Conservation (phyloP, 2,113 vertebrate species). For the Pluvialis apricaria region DNA sequence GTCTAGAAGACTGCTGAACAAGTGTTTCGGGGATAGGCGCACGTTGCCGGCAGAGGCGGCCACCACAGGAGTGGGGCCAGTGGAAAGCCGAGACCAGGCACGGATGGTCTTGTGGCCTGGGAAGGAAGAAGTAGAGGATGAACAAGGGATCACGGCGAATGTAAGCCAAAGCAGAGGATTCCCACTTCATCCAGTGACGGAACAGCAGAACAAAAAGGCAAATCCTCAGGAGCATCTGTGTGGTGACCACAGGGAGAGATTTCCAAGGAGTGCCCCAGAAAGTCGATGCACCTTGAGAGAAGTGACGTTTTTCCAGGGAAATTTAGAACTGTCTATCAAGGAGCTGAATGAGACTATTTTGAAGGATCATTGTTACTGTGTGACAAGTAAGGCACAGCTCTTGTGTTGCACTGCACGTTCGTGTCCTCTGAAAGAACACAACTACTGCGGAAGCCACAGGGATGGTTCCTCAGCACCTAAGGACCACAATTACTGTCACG, state of each 20-base stretch:
- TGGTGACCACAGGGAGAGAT: rapidly evolving
- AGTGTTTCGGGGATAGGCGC: rapidly evolving
- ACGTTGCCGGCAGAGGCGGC: rapidly evolving
- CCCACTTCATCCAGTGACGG: rapidly evolving
- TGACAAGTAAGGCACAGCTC: rapidly evolving
- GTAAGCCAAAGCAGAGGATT: rapidly evolving
- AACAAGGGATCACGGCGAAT: rapidly evolving
- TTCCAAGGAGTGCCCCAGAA: rapidly evolving
- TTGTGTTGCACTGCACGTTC: rapidly evolving
- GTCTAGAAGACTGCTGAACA: background rate
- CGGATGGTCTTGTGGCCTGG: rapidly evolving
- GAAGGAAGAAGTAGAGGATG: background rate
- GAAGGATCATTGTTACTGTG: background rate
- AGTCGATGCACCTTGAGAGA: rapidly evolving
- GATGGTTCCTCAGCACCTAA: rapidly evolving
- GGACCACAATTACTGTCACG: background rate
- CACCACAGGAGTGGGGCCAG: rapidly evolving
- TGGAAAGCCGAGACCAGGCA: background rate
- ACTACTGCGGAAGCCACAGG: background rate
- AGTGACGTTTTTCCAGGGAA: rapidly evolving
- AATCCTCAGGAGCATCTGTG: rapidly evolving
- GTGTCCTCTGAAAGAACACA: background rate
- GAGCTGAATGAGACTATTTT: rapidly evolving
- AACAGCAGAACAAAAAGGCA: background rate
- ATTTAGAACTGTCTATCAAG: rapidly evolving